Evolutionary conservation across 2,888 invertebrate species (phyloP).

Genomic region (Troglohyphantes excavatus): DNA sequence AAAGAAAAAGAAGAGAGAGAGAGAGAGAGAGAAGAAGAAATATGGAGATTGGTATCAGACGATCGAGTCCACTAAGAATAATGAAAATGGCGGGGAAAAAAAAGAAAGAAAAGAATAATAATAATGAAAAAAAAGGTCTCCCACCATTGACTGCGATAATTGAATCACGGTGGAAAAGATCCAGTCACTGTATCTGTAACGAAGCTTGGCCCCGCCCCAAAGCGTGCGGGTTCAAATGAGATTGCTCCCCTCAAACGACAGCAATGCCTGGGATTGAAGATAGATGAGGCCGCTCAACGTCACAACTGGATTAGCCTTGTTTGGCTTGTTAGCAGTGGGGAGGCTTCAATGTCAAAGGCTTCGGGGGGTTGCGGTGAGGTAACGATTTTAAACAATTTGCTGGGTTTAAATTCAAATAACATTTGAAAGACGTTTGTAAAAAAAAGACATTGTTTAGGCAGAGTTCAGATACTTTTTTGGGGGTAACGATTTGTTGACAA

Average conservation of each 20-base stretch:
- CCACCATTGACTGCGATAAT: constrained; percentile 71
- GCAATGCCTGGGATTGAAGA: neutral
- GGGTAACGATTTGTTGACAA: too few relatives aligned
- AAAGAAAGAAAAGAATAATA: neutral
- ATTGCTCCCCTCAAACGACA: neutral
- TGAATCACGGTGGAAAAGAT: constrained; percentile 60
- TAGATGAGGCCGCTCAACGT: constrained; percentile 7
- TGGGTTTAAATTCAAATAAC: too few relatives aligned
- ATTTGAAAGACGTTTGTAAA: too few relatives aligned
- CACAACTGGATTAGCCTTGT: constrained; percentile 5
- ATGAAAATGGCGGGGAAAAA: constrained; percentile 46
- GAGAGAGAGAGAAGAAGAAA: constrained; percentile 49
- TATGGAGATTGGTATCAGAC: constrained; percentile 74
- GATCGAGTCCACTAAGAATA: constrained; percentile 69
- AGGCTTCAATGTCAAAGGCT: neutral
- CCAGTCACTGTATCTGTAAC: constrained; percentile 48
- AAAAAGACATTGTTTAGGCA: too few relatives aligned
- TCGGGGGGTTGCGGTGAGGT: too few relatives aligned
- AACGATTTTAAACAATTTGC: too few relatives aligned
- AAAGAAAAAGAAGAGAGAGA: constrained; percentile 23
- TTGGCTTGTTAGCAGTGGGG: constrained; percentile 2
- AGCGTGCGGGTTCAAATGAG: constrained; percentile 45
- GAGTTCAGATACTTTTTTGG: too few relatives aligned
- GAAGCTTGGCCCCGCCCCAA: constrained; percentile 24
- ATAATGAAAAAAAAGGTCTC: constrained; percentile 10